phyloP scores from a whole-genome alignment of 1,140 invertebrate genomes.

The Thrips palmi region DNA sequence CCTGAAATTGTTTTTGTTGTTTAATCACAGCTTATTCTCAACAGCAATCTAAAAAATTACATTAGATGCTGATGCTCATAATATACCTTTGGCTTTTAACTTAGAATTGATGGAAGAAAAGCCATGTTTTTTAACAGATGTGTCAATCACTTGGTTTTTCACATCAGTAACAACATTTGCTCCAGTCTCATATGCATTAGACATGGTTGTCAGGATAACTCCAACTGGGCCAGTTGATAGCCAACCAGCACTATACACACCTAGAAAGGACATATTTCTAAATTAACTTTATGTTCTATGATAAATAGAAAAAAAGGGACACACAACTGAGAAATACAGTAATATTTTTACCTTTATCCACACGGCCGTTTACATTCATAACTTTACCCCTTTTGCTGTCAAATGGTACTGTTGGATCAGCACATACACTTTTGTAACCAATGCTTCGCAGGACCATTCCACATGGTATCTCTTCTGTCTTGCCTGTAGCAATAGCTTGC shows the following conservation, averaged over 20 bases:
- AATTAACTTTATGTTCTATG: too few relatives aligned
- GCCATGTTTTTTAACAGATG: conserved; percentile 32
- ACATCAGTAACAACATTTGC: conserved; percentile 51
- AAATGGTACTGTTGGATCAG: conserved; percentile 58
- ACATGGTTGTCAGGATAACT: conserved; percentile 88
- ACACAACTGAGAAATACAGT: background rate
- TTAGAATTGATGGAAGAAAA: conserved; percentile 31
- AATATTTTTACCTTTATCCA: conserved; percentile 31
- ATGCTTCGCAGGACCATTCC: conserved; percentile 64
- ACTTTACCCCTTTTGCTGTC: conserved; percentile 45
- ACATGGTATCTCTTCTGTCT: conserved; percentile 42
- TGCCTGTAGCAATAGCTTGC: conserved; percentile 34
- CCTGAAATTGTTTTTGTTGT: conserved; percentile 23
- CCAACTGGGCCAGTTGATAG: conserved; percentile 75
- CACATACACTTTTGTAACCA: conserved; percentile 58
- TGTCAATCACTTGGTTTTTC: conserved; percentile 20
- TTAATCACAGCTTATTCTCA: too few relatives aligned
- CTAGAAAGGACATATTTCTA: conserved; percentile 19
- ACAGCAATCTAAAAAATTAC: conserved; percentile 9
- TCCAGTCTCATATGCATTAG: conserved; percentile 63
- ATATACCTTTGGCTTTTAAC: conserved; percentile 30
- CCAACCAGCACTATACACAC: conserved; percentile 88
- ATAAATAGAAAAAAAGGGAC: background rate
- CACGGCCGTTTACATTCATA: conserved; percentile 41
- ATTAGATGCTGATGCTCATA: conserved; percentile 1